These are phyloP conservation scores for Xanthorhoe designata DNA, from an alignment of 2,888 invertebrate genomes.

Conservation along the genomic window DNA sequence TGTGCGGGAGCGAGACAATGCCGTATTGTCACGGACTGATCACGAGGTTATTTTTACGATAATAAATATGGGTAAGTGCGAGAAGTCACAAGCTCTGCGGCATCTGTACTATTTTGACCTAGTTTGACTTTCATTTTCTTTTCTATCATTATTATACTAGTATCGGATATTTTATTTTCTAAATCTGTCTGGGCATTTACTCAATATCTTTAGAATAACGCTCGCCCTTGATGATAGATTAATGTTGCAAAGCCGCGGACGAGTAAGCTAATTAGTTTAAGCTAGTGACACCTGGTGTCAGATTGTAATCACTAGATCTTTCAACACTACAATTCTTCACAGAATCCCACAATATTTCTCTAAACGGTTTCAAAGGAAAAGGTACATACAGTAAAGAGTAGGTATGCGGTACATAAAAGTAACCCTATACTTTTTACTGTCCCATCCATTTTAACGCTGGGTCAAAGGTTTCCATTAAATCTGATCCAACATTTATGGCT, in stretches of 20 bases:
- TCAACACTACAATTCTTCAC: neutral
- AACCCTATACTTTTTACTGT: neutral
- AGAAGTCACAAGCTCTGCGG: neutral
- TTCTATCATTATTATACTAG: neutral
- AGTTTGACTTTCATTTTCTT: neutral
- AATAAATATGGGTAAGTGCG: constrained; percentile 35
- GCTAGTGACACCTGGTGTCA: too few species aligned
- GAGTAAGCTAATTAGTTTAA: too few species aligned
- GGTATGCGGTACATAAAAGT: neutral
- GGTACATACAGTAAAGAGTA: neutral
- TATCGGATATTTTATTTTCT: too few species aligned
- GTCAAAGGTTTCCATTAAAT: neutral
- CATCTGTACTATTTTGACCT: constrained; percentile 8
- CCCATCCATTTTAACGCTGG: neutral
- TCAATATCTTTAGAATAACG: too few species aligned
- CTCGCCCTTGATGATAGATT: too few species aligned
- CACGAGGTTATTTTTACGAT: constrained; percentile 55
- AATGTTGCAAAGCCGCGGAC: too few species aligned
- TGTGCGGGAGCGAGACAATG: constrained; percentile 74
- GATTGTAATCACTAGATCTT: too few species aligned
- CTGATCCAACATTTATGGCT: neutral
- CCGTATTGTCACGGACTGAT: constrained; percentile 63
- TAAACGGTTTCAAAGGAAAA: too few species aligned
- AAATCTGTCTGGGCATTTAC: too few species aligned
- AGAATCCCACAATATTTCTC: too few species aligned